phyloP scores from a whole-genome alignment of 2,888 invertebrate species.

The Lysandra bellargus region DNA sequence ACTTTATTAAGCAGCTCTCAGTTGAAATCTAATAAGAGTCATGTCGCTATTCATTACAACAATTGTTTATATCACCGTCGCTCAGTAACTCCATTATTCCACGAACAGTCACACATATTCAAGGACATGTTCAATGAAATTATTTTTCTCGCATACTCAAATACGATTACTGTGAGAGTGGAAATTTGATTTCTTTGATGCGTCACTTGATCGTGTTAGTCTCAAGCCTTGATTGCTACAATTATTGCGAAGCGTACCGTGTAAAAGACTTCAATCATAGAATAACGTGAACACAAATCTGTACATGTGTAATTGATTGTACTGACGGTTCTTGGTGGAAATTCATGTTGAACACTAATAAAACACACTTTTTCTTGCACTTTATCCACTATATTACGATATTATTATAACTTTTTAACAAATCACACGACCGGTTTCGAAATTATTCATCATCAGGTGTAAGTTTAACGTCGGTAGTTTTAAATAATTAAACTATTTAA shows the following conservation, averaged over 20 bases:
- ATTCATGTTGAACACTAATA: too few species aligned
- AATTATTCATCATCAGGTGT: too few species aligned
- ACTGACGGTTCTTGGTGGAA: too few species aligned
- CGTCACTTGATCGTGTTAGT: not conserved
- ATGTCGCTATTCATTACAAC: not conserved
- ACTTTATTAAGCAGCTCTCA: not conserved
- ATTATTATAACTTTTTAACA: too few species aligned
- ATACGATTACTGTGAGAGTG: not conserved
- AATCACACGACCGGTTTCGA: too few species aligned
- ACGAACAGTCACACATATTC: not conserved
- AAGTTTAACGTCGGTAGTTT: too few species aligned
- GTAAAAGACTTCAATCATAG: too few species aligned
- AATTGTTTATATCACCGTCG: not conserved
- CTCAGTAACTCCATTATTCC: not conserved
- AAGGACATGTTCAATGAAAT: conserved; percentile 7
- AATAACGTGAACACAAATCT: too few species aligned
- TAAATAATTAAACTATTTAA: too few species aligned
- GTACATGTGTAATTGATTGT: too few species aligned
- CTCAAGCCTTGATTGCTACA: not conserved
- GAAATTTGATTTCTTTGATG: not conserved
- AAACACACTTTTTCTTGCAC: too few species aligned
- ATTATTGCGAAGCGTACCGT: not conserved
- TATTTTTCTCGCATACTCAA: conserved; percentile 3
- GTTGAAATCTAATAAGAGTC: not conserved
- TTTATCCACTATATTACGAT: too few species aligned